Base-by-base conservation (phyloP, 2,113 vertebrate genomes). In the Tylochromis polylepis region DNA sequence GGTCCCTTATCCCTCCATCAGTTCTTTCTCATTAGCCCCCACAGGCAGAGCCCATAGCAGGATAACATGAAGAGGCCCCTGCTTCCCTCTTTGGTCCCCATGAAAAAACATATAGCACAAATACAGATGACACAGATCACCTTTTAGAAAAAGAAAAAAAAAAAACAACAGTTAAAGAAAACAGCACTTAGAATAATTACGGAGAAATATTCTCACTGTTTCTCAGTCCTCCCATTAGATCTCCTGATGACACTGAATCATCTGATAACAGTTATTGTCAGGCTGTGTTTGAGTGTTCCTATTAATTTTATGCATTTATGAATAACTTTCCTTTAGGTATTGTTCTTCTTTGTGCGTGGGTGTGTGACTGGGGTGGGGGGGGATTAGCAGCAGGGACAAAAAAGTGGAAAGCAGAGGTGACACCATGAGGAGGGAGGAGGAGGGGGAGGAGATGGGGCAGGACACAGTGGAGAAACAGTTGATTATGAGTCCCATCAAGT, bases 401-500 rank as follows among this genome's bases (percentile, higher is more conserved):
- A 86, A 36, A 60, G 86, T 82, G 81, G 24, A 85, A 88, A 89
- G 80, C 88, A 87, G 90, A 88, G 87, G 88, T 93, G 91, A 89
- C 79, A 79, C 82, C 67, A 84, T 77, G 84, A 92, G 86, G 82
- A 86, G 85, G 85, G 79, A 89, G 89, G 83, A 72, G 81, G 94
- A 89, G 79, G 84, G 79, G 88, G 90, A 91, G 91, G 90, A 80
- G 88, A 90, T 55, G 87, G 85, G 90, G 92, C 90, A 94, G 95
- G 92, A 93, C 93, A 91, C 89, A 92, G 96, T 96, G 92, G 82
- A 93, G 95, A 96, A 95, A 96, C 95, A 96, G 97, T 98, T 97
- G 98, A 98, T 98, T 98, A 98, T 97, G 96, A 96, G 96, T 95
- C 96, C 98, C 98, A 99, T 99, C 97, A 98, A 97, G 97, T 99